phyloP scores from a whole-genome alignment of 1,140 invertebrate species.

The Lordiphosa mommai region DNA sequence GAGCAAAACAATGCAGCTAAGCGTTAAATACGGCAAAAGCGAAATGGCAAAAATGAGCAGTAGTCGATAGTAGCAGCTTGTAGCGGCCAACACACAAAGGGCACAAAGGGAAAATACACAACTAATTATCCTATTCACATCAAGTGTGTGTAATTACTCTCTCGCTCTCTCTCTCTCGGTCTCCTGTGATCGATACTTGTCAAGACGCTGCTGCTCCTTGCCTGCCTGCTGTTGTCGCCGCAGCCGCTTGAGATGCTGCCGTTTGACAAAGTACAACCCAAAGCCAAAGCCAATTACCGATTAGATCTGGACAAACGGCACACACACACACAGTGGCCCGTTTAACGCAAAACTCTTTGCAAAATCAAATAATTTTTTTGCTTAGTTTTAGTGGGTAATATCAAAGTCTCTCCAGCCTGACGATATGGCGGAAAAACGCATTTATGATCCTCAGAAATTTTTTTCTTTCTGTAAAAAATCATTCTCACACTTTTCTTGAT shows the following conservation, averaged over 20 bases:
- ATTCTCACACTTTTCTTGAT: no score
- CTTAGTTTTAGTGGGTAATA: no score
- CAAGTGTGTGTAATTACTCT: slow-evolving; percentile 66
- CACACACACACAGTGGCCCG: no score
- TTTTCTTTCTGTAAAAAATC: no score
- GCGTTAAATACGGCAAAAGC: slow-evolving; percentile 49
- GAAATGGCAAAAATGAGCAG: slow-evolving; percentile 53
- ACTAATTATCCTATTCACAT: slow-evolving; percentile 72
- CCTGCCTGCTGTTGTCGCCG: slow-evolving; percentile 16
- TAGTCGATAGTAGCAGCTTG: slow-evolving; percentile 47
- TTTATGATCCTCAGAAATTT: no score
- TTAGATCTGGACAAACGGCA: slow-evolving; percentile 58
- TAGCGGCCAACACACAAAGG: slow-evolving; percentile 47
- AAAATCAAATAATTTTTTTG: no score
- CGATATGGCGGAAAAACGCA: no score
- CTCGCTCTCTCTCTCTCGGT: not conserved
- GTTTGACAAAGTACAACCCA: not conserved
- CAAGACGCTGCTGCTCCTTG: slow-evolving; percentile 22
- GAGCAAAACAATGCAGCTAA: slow-evolving; percentile 67
- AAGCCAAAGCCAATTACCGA: slow-evolving; percentile 66
- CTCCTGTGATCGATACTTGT: slow-evolving; percentile 44
- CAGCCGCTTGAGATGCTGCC: slow-evolving; percentile 33
- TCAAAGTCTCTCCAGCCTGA: no score
- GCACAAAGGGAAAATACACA: slow-evolving; percentile 55
- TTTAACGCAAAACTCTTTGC: no score